A percentile compares a stretch with the other conserved stretches of the same genome.
Conservation (phyloP, 2,797 vertebrate species). For the Cercopithecus petaurista region DNA sequence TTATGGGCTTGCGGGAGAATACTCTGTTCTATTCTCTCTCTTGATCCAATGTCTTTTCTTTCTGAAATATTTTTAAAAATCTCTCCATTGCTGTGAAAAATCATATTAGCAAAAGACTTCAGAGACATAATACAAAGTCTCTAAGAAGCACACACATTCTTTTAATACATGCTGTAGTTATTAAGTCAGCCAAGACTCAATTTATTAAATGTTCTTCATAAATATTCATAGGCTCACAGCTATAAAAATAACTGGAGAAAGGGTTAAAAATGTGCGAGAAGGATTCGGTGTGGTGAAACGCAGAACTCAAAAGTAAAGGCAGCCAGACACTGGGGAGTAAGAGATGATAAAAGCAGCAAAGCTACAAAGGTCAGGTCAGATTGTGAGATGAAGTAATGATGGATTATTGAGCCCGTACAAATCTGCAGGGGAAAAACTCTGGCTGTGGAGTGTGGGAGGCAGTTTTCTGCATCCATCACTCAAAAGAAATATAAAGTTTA, state of each 20-base stretch:
- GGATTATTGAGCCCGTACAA: slow-evolving; percentile 17
- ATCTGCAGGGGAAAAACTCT: background rate
- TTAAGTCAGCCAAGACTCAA: background rate
- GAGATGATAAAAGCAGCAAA: background rate
- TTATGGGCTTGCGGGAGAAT: background rate
- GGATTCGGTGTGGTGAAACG: background rate
- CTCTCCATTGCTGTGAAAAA: background rate
- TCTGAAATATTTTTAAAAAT: background rate
- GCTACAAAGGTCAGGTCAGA: slow-evolving; percentile 1
- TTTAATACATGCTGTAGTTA: slow-evolving; percentile 1
- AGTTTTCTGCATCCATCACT: background rate
- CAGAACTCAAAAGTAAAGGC: background rate
- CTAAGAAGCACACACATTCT: background rate
- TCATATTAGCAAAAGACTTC: background rate
- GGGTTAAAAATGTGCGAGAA: background rate
- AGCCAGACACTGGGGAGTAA: background rate
- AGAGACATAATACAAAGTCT: background rate
- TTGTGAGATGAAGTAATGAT: slow-evolving; percentile 27
- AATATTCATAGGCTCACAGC: background rate
- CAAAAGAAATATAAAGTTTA: background rate
- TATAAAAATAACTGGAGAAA: background rate
- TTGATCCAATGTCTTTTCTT: background rate
- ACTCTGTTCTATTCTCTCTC: background rate
- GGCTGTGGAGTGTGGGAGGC: background rate
- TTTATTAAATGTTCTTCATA: slow-evolving; percentile 19